Base-by-base conservation (phyloP, 2,888 invertebrate genomes). In the Perithous albicinctus region DNA sequence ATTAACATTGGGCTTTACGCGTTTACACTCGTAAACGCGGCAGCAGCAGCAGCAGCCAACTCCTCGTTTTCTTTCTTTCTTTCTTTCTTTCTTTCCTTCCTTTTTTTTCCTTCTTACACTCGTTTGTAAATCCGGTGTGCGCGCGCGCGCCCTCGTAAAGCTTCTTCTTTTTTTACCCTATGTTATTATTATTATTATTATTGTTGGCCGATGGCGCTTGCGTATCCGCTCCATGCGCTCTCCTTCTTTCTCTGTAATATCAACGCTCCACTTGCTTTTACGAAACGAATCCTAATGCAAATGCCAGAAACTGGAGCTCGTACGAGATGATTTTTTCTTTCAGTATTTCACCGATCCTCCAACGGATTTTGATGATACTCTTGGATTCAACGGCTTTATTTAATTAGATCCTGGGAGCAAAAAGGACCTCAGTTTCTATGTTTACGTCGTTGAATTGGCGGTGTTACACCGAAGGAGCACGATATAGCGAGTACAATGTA, bases 1-100 rank as follows among this genome's bases (percentile, higher is more conserved):
- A 80, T 80, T 72, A 56, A 66, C 64, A 72, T 32, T 41, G 54
- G 46, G n/a, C n/a, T 78, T 63, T 54, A 56, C 67, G 80, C 76
- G 66, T 70, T 70, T 72, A 69, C 75, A 51, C 32, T 26, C 29
- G 29, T 29, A 29, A 29, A 29, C n/a, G n/a, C n/a, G n/a, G n/a
- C n/a, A n/a, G n/a, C n/a, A n/a, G n/a, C n/a, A n/a, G n/a, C n/a
- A n/a, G n/a, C n/a, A n/a, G n/a, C n/a, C n/a, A n/a, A n/a, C n/a
- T n/a, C n/a, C n/a, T 76, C 20, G 5, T 32, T 35, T 23, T 48
- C 20, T 48, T 61, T 35, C 7, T 51, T 56, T 73, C 43, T 63
- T 23, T 63, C 26, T 51, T 38, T 51, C 38, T 43, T 18, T 51
- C 35, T 51, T 48, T 59, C 59, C 18, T n/a, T 7, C 26, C 12